Percentiles rank a stretch among this genome's conserved stretches.
Evolutionary conservation across 1,140 invertebrate species (phyloP).

Genomic region (Drosophila sp.): DNA sequence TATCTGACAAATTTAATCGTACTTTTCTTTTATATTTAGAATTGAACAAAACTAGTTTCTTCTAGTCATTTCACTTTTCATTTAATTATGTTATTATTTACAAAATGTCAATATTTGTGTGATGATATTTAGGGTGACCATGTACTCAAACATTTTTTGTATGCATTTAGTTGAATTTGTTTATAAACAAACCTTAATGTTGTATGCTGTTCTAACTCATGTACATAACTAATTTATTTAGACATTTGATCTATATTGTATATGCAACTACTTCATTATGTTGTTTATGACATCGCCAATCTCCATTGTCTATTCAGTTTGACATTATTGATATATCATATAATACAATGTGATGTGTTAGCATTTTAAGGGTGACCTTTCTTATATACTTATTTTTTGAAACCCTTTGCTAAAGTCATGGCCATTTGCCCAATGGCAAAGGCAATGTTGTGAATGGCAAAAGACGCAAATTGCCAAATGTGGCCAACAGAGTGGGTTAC

Average conservation of each 20-base stretch:
- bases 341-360: slow-evolving; percentile 6
- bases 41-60: too few species aligned
- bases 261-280: too few species aligned
- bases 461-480: slow-evolving; percentile 55
- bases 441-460: slow-evolving; percentile 31
- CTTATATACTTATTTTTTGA: background rate
- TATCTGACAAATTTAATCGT: too few species aligned
- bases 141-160: too few species aligned
- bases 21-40: too few species aligned
- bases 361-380: background rate
- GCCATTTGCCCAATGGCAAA: slow-evolving; percentile 8
- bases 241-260: too few species aligned
- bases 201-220: too few species aligned
- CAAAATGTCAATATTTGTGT: background rate
- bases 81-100: too few species aligned
- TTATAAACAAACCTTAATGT: background rate
- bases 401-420: slow-evolving; percentile 13
- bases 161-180: too few species aligned
- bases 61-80: too few species aligned
- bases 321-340: slow-evolving; percentile 5
- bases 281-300: background rate
- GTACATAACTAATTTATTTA: too few species aligned
- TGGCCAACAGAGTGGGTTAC: slow-evolving; percentile 22
- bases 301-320: background rate
- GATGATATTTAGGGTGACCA: too few species aligned